phyloP scores from a whole-genome alignment of 2,888 invertebrate genomes.

The Cephus rjabovi region DNA sequence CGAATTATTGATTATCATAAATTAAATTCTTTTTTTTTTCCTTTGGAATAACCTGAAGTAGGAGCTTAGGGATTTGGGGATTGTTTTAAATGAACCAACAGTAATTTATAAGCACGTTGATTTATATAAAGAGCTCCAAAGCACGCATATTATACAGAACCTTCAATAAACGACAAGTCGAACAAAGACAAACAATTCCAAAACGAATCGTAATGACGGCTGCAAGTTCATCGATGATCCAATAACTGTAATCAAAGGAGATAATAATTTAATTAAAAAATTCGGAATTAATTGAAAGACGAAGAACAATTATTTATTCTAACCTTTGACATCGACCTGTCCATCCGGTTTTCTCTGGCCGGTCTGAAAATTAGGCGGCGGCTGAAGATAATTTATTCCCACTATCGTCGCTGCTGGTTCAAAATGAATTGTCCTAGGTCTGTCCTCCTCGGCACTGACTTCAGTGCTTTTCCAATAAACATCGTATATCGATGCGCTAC shows the following conservation, averaged over 20 bases:
- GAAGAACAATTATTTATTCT: slow-evolving; percentile 1
- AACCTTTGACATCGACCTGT: slow-evolving; percentile 63
- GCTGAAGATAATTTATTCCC: slow-evolving; percentile 61
- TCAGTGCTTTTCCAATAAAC: slow-evolving; percentile 78
- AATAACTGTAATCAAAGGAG: slow-evolving; percentile 24
- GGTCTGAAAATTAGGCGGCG: slow-evolving; percentile 63
- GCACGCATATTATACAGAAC: slow-evolving; percentile 52
- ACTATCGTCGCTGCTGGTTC: slow-evolving; percentile 58
- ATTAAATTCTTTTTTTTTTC: neutral
- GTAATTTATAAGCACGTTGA: slow-evolving; percentile 51
- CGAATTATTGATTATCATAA: neutral
- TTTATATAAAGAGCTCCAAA: slow-evolving; percentile 60
- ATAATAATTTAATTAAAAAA: neutral
- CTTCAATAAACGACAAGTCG: slow-evolving; percentile 45
- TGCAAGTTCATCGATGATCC: slow-evolving; percentile 33
- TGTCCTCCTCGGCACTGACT: slow-evolving; percentile 74
- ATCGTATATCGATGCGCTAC: slow-evolving; percentile 75
- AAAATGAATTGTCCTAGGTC: slow-evolving; percentile 51
- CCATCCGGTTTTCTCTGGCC: slow-evolving; percentile 63
- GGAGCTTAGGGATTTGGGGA: neutral
- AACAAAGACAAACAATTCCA: slow-evolving; percentile 46
- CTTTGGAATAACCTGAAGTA: neutral
- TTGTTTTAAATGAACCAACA: neutral
- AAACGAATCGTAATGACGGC: slow-evolving; percentile 37
- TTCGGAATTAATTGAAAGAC: neutral